A percentile compares a stretch with the other conserved stretches of the same genome.
Conservation (phyloP, 2,113 vertebrate species). For the Camelus bactrianus region DNA sequence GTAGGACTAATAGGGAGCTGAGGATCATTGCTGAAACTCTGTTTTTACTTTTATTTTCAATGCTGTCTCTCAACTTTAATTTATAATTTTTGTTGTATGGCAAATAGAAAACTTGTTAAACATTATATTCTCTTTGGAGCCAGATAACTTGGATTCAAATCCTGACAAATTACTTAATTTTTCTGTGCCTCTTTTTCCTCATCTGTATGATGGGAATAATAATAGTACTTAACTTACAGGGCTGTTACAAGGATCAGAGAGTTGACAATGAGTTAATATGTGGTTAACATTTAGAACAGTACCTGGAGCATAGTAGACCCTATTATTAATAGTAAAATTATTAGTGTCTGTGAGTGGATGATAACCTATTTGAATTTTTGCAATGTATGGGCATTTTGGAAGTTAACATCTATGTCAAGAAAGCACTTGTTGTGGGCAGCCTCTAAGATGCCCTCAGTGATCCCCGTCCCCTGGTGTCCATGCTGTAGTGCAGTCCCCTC, state of each 20-base stretch:
- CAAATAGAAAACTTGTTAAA: neutral
- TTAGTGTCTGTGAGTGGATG: neutral
- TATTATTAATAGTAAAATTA: neutral
- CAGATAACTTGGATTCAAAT: neutral
- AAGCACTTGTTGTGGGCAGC: neutral
- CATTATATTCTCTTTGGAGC: neutral
- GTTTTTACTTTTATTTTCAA: conserved; percentile 1
- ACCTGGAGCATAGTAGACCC: neutral
- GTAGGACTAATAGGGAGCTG: neutral
- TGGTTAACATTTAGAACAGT: neutral
- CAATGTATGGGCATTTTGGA: neutral
- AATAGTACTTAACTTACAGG: neutral
- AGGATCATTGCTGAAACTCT: neutral
- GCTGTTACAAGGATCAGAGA: neutral
- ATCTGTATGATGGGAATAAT: neutral
- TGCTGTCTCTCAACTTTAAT: neutral
- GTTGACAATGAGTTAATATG: neutral
- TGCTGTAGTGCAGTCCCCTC: accelerated
- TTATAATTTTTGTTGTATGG: neutral
- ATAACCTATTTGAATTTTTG: neutral
- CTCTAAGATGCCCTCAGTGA: neutral
- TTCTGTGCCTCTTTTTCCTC: neutral
- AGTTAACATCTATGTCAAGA: neutral
- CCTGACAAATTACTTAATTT: neutral
- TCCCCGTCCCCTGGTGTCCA: no score